These are phyloP conservation scores for Ligdia adustata DNA, from an alignment of 2,888 invertebrate species.

Conservation along the genomic window DNA sequence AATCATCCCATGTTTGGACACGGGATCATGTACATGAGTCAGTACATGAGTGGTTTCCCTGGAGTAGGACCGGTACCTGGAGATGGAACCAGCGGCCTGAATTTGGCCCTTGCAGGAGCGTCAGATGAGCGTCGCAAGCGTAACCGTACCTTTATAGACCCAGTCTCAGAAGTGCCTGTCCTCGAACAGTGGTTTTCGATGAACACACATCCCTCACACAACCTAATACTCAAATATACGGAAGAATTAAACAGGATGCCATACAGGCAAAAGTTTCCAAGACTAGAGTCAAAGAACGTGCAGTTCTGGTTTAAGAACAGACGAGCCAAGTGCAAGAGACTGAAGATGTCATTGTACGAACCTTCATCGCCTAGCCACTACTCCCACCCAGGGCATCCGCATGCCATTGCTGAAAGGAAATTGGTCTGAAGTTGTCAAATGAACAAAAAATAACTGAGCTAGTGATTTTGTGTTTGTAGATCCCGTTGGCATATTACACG, in stretches of 20 bases:
- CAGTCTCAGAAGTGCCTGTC: conserved; percentile 98
- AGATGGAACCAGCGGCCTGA: conserved; percentile 84
- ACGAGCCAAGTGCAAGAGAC: conserved; percentile 98
- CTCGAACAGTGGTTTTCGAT: conserved; percentile 98
- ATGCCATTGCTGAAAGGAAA: conserved; percentile 81
- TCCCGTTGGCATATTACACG: conserved; percentile 53
- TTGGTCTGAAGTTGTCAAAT: conserved; percentile 57
- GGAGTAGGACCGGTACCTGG: conserved; percentile 82
- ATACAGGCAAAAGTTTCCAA: conserved; percentile 98
- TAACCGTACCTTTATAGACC: conserved; percentile 99
- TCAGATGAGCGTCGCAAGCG: conserved; percentile 96
- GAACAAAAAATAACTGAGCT: conserved; percentile 3
- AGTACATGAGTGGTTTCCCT: conserved; percentile 87
- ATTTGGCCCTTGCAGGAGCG: conserved; percentile 85
- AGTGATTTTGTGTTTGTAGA: conserved; percentile 43
- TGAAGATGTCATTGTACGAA: conserved; percentile 95
- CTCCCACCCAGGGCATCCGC: conserved; percentile 79
- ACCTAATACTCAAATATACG: conserved; percentile 98
- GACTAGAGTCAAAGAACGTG: conserved; percentile 99
- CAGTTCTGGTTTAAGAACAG: conserved; percentile 99
- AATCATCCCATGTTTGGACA: conserved; percentile 94
- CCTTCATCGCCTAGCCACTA: conserved; percentile 86
- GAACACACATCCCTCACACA: conserved; percentile 99
- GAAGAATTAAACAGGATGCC: conserved; percentile 98
- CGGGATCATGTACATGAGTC: conserved; percentile 96